Evolutionary conservation across 2,888 invertebrate genomes (phyloP).

Genomic region (Tanypteryx hageni): DNA sequence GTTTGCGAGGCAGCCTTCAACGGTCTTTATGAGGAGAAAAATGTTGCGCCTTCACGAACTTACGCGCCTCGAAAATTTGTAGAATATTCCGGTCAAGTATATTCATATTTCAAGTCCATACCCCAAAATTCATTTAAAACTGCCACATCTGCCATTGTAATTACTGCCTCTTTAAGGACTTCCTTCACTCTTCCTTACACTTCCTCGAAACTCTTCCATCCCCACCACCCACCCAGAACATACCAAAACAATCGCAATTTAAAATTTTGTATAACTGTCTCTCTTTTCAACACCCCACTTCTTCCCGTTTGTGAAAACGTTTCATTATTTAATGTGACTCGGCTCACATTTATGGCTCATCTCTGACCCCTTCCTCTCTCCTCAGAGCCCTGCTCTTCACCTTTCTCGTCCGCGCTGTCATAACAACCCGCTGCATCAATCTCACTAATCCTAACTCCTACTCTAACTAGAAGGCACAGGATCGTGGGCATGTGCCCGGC

Average conservation of each 20-base stretch:
- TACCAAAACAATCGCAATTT: conserved; percentile 6
- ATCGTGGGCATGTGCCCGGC: no score
- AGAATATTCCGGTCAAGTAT: background rate
- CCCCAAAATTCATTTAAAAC: no score
- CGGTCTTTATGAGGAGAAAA: no score
- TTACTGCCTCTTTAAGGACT: no score
- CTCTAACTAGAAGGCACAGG: no score
- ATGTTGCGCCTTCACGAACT: background rate
- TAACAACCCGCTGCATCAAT: no score
- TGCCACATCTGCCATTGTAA: no score
- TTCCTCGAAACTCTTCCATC: background rate
- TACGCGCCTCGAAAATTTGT: background rate
- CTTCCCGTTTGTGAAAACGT: background rate
- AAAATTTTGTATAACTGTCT: background rate
- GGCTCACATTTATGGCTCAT: background rate
- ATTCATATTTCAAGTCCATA: background rate
- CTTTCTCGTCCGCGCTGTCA: background rate
- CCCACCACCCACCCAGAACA: background rate
- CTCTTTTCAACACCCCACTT: background rate
- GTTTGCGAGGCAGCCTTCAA: no score
- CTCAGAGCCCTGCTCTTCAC: background rate
- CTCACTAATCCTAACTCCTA: no score
- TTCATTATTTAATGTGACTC: background rate
- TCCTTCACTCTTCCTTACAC: background rate
- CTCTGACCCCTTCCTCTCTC: background rate